Base-by-base conservation (phyloP, 2,797 vertebrate species). In the Silurus lanzhouensis region DNA sequence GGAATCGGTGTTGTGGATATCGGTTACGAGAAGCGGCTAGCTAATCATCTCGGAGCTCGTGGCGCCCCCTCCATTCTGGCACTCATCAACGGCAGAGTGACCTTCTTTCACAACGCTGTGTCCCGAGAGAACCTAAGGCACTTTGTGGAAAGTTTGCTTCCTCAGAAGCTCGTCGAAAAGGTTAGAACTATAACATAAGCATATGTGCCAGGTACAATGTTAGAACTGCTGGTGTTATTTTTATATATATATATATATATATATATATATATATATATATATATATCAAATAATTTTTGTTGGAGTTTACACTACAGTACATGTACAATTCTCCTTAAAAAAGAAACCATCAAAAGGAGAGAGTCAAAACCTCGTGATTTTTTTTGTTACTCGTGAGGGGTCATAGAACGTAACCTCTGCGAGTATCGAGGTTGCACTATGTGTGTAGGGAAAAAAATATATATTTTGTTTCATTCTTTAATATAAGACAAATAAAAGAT, bases 1-100 rank as follows among this genome's bases (percentile, higher is more conserved):
- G 98, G 98, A 13, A 97, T 99, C 0, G 98, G 98, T 0, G 96
- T 99, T 0, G 96, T 99, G 78, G 97, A 99, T 1, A 94, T 97
- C 0, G 97, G 97, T 0, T 97, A 96, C 0, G 98, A 99, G 88
- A 95, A 96, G 46, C 96, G 96, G 55, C 94, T 99, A 1, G 96
- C 97, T 74, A 96, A 95, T 83, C 97, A 99, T 88, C 94, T 99
- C 3, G 98, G 98, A 0, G 97, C 96, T 0, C 97, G 98, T 91
- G 96, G 96, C 63, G 96, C 96, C 0, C 98, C 98, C 0, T 96
- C 98, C 25, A 96, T 99, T 86, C 94, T 99, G 0, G 98, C 96
- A 6, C 91, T 99, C 85, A 93, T 99, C 61, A 98, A 97, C 0
- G 98, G 98, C 19, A 96, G 96, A 84, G 91, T 97, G 84, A 96